These are phyloP conservation scores for Tachysurus vachellii DNA, from an alignment of 2,113 vertebrate species.

Conservation along the genomic window DNA sequence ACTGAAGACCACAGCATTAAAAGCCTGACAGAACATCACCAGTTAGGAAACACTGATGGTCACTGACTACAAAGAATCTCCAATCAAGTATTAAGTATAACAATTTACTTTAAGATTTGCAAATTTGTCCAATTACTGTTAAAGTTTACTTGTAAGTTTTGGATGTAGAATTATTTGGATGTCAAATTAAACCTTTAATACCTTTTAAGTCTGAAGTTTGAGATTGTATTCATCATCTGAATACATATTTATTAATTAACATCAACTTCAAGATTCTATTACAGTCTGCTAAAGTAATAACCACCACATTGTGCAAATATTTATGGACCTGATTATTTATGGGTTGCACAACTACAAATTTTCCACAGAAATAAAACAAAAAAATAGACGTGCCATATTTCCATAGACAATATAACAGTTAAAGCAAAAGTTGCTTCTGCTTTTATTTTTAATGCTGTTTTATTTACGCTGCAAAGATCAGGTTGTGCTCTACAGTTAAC, in stretches of 20 bases:
- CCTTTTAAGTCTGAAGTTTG: not conserved
- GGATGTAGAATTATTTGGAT: not conserved
- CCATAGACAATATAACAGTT: not conserved
- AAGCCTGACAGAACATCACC: not conserved
- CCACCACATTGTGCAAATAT: not conserved
- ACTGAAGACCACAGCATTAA: not conserved
- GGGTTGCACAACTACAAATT: not conserved
- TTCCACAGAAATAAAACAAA: not conserved
- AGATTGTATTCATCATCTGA: not conserved
- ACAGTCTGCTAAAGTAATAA: not conserved
- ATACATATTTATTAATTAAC: not conserved
- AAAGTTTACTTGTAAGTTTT: not conserved
- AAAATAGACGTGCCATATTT: no score
- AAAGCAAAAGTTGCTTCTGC: not conserved
- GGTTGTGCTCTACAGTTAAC: not conserved
- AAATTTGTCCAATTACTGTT: not conserved
- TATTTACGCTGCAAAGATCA: not conserved
- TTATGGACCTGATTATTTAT: not conserved
- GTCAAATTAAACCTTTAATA: no score
- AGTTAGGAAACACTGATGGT: not conserved
- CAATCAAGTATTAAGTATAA: not conserved
- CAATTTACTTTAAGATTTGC: not conserved
- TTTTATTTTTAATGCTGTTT: not conserved
- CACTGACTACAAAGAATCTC: not conserved
- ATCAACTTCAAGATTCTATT: not conserved